Conservation (phyloP, 2,888 invertebrate genomes). For the Lochmaea crataegi region DNA sequence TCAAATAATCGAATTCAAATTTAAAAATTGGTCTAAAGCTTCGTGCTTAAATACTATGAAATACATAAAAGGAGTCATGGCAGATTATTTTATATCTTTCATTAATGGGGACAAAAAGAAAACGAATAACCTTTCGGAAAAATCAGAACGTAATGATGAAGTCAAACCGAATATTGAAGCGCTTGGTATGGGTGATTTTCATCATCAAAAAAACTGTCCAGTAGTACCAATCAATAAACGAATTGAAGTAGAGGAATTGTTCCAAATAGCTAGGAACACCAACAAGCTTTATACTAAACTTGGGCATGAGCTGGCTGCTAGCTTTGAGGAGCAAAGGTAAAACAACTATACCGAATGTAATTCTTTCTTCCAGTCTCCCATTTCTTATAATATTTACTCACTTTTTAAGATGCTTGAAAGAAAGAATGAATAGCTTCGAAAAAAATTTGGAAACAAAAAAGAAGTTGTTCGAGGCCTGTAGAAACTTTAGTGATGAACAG, state of each 20-base stretch:
- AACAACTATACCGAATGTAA: no score
- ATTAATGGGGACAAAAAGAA: background rate
- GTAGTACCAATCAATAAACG: background rate
- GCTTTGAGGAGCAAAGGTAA: slow-evolving; percentile 38
- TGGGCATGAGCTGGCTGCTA: slow-evolving; percentile 45
- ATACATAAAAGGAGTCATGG: slow-evolving; percentile 39
- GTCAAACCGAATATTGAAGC: background rate
- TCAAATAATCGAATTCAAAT: background rate
- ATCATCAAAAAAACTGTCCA: slow-evolving; percentile 33
- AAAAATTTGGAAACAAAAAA: slow-evolving; percentile 37
- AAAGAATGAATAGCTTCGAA: slow-evolving; percentile 29
- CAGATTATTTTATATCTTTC: slow-evolving; percentile 38
- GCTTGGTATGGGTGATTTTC: slow-evolving; percentile 46
- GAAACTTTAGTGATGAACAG: slow-evolving; percentile 42
- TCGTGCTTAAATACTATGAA: slow-evolving; percentile 30
- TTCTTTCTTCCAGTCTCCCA: no score
- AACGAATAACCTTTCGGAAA: background rate
- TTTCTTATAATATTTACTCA: background rate
- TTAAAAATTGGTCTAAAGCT: background rate
- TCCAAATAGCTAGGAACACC: slow-evolving; percentile 41
- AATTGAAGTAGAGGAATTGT: slow-evolving; percentile 40
- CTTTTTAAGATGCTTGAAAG: slow-evolving; percentile 21
- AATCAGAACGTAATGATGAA: background rate
- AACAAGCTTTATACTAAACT: slow-evolving; percentile 42
- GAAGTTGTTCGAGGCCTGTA: slow-evolving; percentile 39